These are phyloP conservation scores for Dolichotis patagonum DNA, from an alignment of 2,113 vertebrate genomes.

Conservation along the genomic window DNA sequence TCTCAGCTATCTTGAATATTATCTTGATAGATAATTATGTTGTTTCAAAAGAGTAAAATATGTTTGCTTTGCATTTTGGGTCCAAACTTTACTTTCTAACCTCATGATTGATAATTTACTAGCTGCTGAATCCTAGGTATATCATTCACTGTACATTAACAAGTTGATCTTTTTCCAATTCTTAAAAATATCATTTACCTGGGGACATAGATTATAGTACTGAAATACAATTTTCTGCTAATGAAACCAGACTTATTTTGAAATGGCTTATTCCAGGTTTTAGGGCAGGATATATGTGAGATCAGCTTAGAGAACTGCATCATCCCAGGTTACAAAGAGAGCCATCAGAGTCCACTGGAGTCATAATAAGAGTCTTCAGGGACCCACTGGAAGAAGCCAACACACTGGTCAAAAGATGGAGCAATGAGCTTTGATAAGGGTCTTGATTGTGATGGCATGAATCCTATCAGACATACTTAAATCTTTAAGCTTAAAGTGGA, in stretches of 20 bases:
- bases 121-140: not conserved
- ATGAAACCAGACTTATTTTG: not conserved
- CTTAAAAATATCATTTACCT: conserved; percentile 7
- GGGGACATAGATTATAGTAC: not conserved
- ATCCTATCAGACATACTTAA: conserved; percentile 24
- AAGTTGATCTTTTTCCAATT: not conserved
- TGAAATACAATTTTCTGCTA: not conserved
- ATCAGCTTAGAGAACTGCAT: not conserved
- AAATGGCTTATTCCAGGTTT: not conserved
- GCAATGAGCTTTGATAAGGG: not conserved
- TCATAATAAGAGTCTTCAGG: not conserved
- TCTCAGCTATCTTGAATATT: not conserved
- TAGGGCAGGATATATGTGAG: not conserved
- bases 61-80: not conserved
- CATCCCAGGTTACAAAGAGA: not conserved
- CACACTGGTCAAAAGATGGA: not conserved
- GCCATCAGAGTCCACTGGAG: not conserved
- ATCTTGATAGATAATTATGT: not conserved
- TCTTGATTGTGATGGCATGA: not conserved
- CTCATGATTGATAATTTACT: not conserved
- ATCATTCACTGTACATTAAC: not conserved
- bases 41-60: conserved; percentile 52
- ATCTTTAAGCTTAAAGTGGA: not conserved
- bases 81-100: conserved; percentile 13
- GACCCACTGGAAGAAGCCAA: not conserved